Evolutionary conservation across 2,888 invertebrate genomes (phyloP).

Genomic region (Teinopalpus imperialis): DNA sequence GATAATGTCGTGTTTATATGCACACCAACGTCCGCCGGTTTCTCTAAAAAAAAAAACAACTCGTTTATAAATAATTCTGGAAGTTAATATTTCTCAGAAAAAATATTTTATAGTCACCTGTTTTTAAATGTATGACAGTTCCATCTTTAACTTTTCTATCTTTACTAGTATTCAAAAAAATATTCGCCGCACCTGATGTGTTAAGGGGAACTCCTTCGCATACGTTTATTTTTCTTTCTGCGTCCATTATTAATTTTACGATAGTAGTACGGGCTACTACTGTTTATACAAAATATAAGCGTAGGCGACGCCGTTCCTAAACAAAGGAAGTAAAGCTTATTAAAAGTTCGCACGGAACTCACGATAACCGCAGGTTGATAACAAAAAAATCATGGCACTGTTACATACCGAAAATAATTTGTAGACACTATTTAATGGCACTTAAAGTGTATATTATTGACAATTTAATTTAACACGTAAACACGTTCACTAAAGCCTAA

Average conservation of each 20-base stretch:
- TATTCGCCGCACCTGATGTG: slow-evolving; percentile 67
- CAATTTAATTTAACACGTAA: slow-evolving; percentile 19
- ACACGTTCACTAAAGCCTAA: slow-evolving; percentile 31
- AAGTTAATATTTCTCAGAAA: too few species aligned
- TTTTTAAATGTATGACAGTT: slow-evolving; percentile 70
- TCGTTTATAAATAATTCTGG: too few species aligned
- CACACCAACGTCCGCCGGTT: slow-evolving; percentile 68
- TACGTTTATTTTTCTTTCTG: slow-evolving; percentile 64
- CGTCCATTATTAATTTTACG: slow-evolving; percentile 61
- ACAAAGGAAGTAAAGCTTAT: slow-evolving; percentile 72
- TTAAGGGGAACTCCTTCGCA: slow-evolving; percentile 70
- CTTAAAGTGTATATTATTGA: slow-evolving; percentile 20
- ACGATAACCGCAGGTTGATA: slow-evolving; percentile 58
- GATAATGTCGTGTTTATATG: slow-evolving; percentile 74
- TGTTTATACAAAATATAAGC: slow-evolving; percentile 47
- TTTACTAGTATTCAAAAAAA: slow-evolving; percentile 71
- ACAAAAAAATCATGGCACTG: slow-evolving; percentile 51
- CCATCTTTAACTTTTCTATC: slow-evolving; percentile 65
- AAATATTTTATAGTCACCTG: slow-evolving; percentile 56
- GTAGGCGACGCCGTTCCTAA: slow-evolving; percentile 68
- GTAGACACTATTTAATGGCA: slow-evolving; percentile 14
- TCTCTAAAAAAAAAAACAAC: slow-evolving; percentile 50
- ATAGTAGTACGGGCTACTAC: slow-evolving; percentile 51
- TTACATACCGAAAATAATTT: slow-evolving; percentile 42
- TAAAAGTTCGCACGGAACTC: slow-evolving; percentile 62